Evolutionary conservation across 1,140 invertebrate genomes (phyloP).

Genomic region (Pentalonia nigronervosa): DNA sequence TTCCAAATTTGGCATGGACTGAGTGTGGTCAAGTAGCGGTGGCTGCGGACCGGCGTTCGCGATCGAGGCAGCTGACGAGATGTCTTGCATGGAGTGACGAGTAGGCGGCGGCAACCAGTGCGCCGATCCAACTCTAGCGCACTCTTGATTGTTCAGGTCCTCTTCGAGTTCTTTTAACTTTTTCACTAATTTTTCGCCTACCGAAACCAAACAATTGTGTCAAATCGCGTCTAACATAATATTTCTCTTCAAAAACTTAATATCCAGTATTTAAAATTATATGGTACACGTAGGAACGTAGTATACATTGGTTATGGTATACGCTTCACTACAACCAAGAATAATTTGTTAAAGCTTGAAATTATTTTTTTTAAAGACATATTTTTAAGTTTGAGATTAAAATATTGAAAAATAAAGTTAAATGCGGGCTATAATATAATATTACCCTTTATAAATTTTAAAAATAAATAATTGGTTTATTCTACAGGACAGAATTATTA

Average conservation of each 20-base stretch:
- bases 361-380: too few relatives aligned
- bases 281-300: not conserved
- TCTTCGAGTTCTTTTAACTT: conserved; percentile 68
- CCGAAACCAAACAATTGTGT: not conserved
- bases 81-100: conserved; percentile 49
- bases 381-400: too few relatives aligned
- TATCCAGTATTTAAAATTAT: not conserved
- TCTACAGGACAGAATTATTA: not conserved
- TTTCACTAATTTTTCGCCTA: conserved; percentile 68
- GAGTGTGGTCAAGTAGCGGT: conserved; percentile 66
- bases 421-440: too few relatives aligned
- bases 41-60: not conserved
- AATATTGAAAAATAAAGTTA: too few relatives aligned
- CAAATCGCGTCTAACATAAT: not conserved
- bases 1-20: conserved; percentile 75
- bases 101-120: conserved; percentile 50
- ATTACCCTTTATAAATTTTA: too few relatives aligned
- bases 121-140: conserved; percentile 64
- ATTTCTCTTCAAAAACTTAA: not conserved
- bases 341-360: too few relatives aligned
- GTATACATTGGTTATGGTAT: not conserved
- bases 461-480: too few relatives aligned
- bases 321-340: too few relatives aligned
- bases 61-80: not conserved
- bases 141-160: conserved; percentile 67